phyloP scores from a whole-genome alignment of 2,888 invertebrate species.

The Rotaria magnacalcarata region DNA sequence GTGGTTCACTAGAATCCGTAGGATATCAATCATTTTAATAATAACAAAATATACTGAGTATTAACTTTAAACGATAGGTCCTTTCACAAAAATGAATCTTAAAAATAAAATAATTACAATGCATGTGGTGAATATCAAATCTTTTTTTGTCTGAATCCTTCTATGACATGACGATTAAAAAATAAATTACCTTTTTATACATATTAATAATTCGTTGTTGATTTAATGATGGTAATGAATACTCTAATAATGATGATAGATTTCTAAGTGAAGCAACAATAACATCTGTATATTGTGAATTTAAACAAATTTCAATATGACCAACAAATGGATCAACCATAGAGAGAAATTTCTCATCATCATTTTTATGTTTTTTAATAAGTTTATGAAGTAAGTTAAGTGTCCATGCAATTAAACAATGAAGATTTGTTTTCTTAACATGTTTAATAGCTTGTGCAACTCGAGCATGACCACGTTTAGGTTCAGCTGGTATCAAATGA shows the following conservation, averaged over 20 bases:
- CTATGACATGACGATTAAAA: too few relatives aligned
- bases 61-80: too few relatives aligned
- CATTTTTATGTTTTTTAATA: not conserved
- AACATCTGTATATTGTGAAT: slow-evolving; percentile 3
- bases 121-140: too few relatives aligned
- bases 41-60: too few relatives aligned
- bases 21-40: too few relatives aligned
- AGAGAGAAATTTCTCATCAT: not conserved
- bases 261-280: not conserved
- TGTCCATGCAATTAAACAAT: slow-evolving; percentile 9
- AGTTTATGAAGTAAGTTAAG: not conserved
- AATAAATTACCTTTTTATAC: not conserved
- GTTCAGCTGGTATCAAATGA: not conserved
- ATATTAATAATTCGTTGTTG: not conserved
- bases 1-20: too few relatives aligned
- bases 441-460: not conserved
- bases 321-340: slow-evolving; percentile 1
- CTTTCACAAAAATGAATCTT: too few relatives aligned
- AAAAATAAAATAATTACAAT: too few relatives aligned
- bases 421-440: not conserved
- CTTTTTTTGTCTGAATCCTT: too few relatives aligned
- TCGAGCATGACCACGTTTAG: not conserved
- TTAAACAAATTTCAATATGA: slow-evolving; percentile 30
- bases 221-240: slow-evolving; percentile 9
- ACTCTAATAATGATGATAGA: not conserved